Evolutionary conservation across 2,888 invertebrate species (phyloP), one percentile per base, ranked within the genome.

Genomic region (Stratiomys singularior): DNA sequence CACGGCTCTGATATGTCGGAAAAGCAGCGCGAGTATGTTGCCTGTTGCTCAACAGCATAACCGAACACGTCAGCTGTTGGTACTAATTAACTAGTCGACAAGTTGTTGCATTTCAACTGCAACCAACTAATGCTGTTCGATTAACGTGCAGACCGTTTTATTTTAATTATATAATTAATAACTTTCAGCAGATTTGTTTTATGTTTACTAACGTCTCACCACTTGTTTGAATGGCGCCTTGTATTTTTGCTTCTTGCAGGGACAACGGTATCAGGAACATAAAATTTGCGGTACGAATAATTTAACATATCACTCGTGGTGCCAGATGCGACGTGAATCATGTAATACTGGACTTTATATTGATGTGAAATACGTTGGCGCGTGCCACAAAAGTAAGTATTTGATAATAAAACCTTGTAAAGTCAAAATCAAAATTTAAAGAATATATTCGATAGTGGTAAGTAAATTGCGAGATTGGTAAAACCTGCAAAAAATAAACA

Each of bases 311-410:
- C 88, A 89, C 80, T 93, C 92, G 78, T 94, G 93, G 93, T 94
- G 94, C 86, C 92, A 93, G 85, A 92, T 94, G 91, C 90, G 92
- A 84, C 90, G 91, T 85, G 92, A 93, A 83, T 91, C 93, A n/a
- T 94, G 94, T 84, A 89, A 89, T 81, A 92, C 91, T 52, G 93
- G 93, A 64, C 90, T 90, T 83, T 91, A 92, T 82, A 90, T 94
- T 81, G 93, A 93, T 84, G 91, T 93, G 64, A 90, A 90, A 83
- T 89, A 92, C 84, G 88, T 90, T 66, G 94, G 93, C 78, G 89
- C 89, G 82, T 93, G 93, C 84, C 85, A 86, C 81, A 85, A 86
- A 81, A 82, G 81, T 81, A 78, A 81, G 46, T 78, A 64, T 25
- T 23, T 23, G 3, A 5, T 5, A 37, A 3, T 37, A 5, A 5